Evolutionary conservation across 2,888 invertebrate genomes (phyloP).

Genomic region (Scaptomyza tumidula): DNA sequence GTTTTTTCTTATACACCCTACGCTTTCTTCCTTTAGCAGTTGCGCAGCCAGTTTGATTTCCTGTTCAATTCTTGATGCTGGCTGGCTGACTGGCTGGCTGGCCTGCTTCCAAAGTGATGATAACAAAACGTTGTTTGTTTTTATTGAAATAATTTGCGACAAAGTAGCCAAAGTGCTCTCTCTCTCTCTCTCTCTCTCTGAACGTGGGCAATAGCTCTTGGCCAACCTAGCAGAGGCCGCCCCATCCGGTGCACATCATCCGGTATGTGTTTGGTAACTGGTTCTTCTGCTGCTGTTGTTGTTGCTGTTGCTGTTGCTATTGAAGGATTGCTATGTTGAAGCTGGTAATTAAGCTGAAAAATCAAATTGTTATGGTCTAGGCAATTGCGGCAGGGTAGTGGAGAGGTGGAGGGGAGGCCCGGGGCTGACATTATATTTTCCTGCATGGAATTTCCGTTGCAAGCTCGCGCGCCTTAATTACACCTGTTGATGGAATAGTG

Average conservation of each 20-base stretch:
- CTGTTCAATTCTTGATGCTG: slow-evolving; percentile 61
- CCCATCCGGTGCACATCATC: slow-evolving; percentile 51
- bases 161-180: slow-evolving; percentile 32
- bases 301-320: slow-evolving; percentile 16
- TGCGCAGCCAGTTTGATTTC: slow-evolving; percentile 82
- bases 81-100: too few species aligned
- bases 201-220: slow-evolving; percentile 31
- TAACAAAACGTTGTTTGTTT: slow-evolving; percentile 55
- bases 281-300: slow-evolving; percentile 42
- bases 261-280: slow-evolving; percentile 72
- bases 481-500: slow-evolving; percentile 65
- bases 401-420: neutral
- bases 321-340: slow-evolving; percentile 61
- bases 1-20: slow-evolving; percentile 35
- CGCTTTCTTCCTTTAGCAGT: slow-evolving; percentile 44
- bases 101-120: slow-evolving; percentile 60
- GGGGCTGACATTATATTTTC: slow-evolving; percentile 60
- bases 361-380: slow-evolving; percentile 72
- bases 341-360: slow-evolving; percentile 69
- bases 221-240: slow-evolving; percentile 56
- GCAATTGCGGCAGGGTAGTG: neutral
- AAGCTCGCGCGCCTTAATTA: slow-evolving; percentile 64
- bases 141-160: slow-evolving; percentile 52
- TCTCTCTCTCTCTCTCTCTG: too few species aligned
- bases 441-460: slow-evolving; percentile 78